Base-by-base conservation (phyloP, 2,888 invertebrate genomes). In the Idaea aversata region DNA sequence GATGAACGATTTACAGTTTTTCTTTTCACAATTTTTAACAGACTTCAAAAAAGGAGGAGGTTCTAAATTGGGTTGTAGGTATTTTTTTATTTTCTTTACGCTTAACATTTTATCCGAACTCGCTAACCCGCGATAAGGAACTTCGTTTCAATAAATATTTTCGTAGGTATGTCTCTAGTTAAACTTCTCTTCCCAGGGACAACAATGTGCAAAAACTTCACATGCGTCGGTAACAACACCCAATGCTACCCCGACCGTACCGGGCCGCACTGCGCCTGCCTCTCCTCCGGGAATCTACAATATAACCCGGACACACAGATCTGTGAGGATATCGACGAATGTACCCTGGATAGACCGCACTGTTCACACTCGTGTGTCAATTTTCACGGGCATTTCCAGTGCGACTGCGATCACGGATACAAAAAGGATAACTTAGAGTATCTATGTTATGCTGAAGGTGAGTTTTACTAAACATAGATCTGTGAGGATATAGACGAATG, bases 351-450 rank as follows among this genome's bases (percentile, higher is more conserved):
- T 0, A 93, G 91, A 69, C 96, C 96, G 0, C 85, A 93, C 6
- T 97, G 97, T 78, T 95, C 96, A 63, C 97, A 97, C 71, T 84
- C 80, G 13, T 97, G 97, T 77, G 75, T 86, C 0, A 96, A 96
- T 72, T 85, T 75, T 0, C 81, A 84, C 0, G 95, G 95, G 0
- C 93, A 94, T 0, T 96, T 94, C 75, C 79, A 72, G 4, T 97
- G 97, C 73, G 78, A 78, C 4, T 97, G 97, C 76, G 95, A 94
- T n/a, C 79, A 84, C 0, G 90, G 88, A 0, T 90, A 88, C 57
- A 67, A 58, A 0, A 70, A 64, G 1, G 86, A 88, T 61, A 34
- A 67, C 2, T 77, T 75, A 6, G 70, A 65, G 0, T 86, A 88
- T 57, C 72, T 87, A 34, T 90, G 90, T 65, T 85, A 81, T 70